Conservation (phyloP, 2,888 invertebrate genomes). For the Lucinisca nassula region DNA sequence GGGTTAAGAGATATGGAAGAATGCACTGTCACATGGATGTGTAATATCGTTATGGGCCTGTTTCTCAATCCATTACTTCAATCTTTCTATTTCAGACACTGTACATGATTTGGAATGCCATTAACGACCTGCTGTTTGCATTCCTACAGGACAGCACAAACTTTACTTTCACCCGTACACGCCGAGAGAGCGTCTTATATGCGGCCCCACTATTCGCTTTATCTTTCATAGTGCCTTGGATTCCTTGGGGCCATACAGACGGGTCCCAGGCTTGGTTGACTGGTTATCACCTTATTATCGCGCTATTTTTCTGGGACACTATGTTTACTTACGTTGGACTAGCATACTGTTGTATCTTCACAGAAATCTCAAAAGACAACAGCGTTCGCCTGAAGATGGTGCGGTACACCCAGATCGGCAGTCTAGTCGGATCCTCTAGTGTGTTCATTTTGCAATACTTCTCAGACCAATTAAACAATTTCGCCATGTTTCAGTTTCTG, state of each 20-base stretch:
- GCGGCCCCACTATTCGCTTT: slow-evolving; percentile 87
- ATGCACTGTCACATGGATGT: too few species aligned
- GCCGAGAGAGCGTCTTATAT: slow-evolving; percentile 87
- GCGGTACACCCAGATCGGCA: slow-evolving; percentile 83
- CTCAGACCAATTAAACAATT: slow-evolving; percentile 85
- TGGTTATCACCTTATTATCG: slow-evolving; percentile 88
- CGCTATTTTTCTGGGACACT: slow-evolving; percentile 88
- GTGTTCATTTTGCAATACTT: slow-evolving; percentile 81
- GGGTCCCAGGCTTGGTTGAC: slow-evolving; percentile 77
- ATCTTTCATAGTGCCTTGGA: slow-evolving; percentile 88
- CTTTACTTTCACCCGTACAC: slow-evolving; percentile 84
- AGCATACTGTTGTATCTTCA: slow-evolving; percentile 87
- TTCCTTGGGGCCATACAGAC: slow-evolving; percentile 73
- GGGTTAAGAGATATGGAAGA: too few species aligned
- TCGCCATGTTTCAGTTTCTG: slow-evolving; percentile 83
- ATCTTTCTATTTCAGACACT: slow-evolving; percentile 85
- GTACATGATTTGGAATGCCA: slow-evolving; percentile 88
- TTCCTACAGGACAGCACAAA: slow-evolving; percentile 85
- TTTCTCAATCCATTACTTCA: too few species aligned
- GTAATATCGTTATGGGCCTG: too few species aligned
- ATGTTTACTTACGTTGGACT: slow-evolving; percentile 88
- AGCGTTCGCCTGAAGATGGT: slow-evolving; percentile 85
- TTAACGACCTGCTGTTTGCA: slow-evolving; percentile 89
- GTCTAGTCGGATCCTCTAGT: slow-evolving; percentile 77
- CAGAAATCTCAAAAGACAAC: slow-evolving; percentile 86